Conservation (phyloP, 2,888 invertebrate genomes). For the Oligia fasciuncula region DNA sequence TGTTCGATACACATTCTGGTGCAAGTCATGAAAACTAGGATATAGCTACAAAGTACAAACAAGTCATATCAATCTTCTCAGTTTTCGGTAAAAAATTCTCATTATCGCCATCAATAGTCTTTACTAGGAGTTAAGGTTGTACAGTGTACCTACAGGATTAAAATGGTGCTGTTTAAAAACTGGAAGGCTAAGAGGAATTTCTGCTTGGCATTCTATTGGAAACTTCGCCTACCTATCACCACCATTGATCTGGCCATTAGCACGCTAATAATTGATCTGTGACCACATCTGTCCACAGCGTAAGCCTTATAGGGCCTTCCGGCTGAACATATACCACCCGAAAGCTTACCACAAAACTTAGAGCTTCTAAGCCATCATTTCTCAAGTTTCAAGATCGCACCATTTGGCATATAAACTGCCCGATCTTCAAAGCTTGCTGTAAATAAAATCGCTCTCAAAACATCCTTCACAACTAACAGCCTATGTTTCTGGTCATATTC, state of each 20-base stretch:
- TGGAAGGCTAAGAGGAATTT: slow-evolving; percentile 2
- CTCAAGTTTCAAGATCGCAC: neutral
- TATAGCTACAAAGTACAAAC: slow-evolving; percentile 9
- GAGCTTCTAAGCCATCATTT: neutral
- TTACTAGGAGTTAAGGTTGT: neutral
- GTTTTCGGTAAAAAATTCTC: neutral
- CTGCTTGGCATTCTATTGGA: neutral
- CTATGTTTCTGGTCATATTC: neutral
- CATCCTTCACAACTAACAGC: neutral
- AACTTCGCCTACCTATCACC: neutral
- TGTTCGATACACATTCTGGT: neutral
- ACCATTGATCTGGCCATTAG: neutral
- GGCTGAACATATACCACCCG: neutral
- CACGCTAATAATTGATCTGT: neutral
- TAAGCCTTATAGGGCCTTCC: neutral
- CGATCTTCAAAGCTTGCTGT: neutral
- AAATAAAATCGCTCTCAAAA: neutral
- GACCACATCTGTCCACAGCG: too few relatives aligned
- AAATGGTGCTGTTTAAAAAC: slow-evolving; percentile 10
- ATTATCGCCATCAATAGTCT: neutral
- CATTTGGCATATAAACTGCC: neutral
- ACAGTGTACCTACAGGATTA: neutral
- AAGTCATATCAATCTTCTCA: neutral
- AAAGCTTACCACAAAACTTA: neutral
- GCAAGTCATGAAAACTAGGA: neutral